A percentile compares a stretch with the other conserved stretches of the same genome.
Evolutionary conservation across 23 tunicate genomes (phyloP).

Genomic region (Trididemnum clinides): DNA sequence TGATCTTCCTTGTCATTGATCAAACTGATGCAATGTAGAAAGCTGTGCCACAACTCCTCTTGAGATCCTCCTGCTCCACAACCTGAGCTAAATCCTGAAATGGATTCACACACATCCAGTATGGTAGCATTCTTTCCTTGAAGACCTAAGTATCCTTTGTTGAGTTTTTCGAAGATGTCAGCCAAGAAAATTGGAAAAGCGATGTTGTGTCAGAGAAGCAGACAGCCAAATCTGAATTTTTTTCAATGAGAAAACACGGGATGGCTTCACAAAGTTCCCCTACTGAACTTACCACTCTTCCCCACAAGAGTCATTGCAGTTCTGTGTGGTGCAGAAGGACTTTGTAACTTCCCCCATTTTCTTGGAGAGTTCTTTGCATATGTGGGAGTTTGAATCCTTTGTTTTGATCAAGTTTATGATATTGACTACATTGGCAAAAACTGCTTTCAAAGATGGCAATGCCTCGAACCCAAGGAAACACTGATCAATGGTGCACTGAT

Average conservation of each 20-base stretch:
- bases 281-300: background rate
- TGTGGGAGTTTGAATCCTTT: background rate
- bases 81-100: constrained; percentile 5
- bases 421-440: background rate
- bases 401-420: background rate
- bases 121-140: constrained; percentile 11
- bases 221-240: background rate
- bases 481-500: background rate
- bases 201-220: background rate
- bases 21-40: constrained; percentile 10
- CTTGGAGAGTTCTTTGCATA: background rate
- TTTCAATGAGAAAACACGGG: background rate
- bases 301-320: background rate
- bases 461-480: background rate
- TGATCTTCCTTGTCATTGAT: constrained; percentile 7
- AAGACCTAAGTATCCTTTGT: background rate
- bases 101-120: constrained; percentile 1
- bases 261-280: background rate
- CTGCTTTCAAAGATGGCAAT: constrained; percentile 12
- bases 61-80: constrained; percentile 17
- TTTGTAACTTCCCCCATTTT: constrained; percentile 3
- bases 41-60: constrained; percentile 12
- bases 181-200: constrained; percentile 8
- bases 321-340: background rate
- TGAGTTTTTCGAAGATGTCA: background rate